Conservation (phyloP, 2,888 invertebrate genomes). For the Acleris holmiana region DNA sequence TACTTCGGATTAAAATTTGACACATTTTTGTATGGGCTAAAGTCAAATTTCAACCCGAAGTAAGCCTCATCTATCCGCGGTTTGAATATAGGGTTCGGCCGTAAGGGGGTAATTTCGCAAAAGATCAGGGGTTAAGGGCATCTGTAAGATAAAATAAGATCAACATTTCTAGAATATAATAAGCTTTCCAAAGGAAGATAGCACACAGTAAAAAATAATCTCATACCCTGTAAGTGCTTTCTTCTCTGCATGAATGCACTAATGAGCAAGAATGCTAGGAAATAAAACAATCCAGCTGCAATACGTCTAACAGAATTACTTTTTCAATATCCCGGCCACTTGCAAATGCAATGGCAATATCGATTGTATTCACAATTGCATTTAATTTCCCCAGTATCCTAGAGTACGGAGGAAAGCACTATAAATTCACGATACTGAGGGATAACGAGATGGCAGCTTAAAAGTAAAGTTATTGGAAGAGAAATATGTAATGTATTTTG, state of each 20-base stretch:
- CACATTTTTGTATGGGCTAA: too few relatives aligned
- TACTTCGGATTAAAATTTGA: too few relatives aligned
- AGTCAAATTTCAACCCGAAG: too few relatives aligned
- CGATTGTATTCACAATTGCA: slow-evolving; percentile 69
- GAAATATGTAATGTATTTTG: slow-evolving; percentile 15
- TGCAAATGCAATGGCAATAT: slow-evolving; percentile 47
- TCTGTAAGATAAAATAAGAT: too few relatives aligned
- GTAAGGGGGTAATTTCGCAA: too few relatives aligned
- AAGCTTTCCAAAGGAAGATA: too few relatives aligned
- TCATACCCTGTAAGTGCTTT: too few relatives aligned
- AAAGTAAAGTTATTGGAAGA: slow-evolving; percentile 13
- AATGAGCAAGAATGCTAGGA: background rate
- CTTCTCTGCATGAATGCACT: background rate
- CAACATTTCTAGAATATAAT: too few relatives aligned
- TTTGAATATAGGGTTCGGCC: too few relatives aligned
- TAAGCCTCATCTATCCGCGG: too few relatives aligned
- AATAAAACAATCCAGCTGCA: background rate
- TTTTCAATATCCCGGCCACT: slow-evolving; percentile 1
- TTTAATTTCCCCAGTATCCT: slow-evolving; percentile 64
- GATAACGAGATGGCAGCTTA: slow-evolving; percentile 23
- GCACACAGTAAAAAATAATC: too few relatives aligned
- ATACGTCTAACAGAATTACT: slow-evolving; percentile 1
- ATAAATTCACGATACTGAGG: slow-evolving; percentile 16
- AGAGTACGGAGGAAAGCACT: slow-evolving; percentile 44
- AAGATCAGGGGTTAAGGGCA: too few relatives aligned